Conservation (phyloP, 2,113 vertebrate species). For the Ameiurus melas region DNA sequence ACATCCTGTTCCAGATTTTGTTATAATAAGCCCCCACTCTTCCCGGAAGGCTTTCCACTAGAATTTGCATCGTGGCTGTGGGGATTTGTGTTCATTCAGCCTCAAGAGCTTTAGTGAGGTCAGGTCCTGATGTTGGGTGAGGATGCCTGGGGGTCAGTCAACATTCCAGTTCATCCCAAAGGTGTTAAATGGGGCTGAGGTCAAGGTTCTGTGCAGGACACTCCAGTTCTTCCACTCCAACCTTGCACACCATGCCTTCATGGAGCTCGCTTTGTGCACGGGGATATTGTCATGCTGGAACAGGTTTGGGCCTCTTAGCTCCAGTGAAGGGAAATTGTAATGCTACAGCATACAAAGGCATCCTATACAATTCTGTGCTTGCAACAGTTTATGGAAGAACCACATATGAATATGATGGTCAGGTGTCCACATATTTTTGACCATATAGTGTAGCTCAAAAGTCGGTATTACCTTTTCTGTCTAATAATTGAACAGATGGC, state of each 20-base stretch:
- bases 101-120: background rate
- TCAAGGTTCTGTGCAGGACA: background rate
- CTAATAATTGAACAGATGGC: constrained; percentile 73
- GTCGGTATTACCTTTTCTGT: constrained; percentile 69
- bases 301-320: background rate
- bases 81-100: background rate
- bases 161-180: background rate
- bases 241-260: background rate
- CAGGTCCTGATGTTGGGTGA: background rate
- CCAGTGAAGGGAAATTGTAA: background rate
- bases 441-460: background rate
- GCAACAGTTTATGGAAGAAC: background rate
- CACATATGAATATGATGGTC: background rate
- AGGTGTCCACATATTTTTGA: background rate
- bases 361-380: background rate
- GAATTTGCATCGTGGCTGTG: background rate
- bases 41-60: background rate
- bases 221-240: background rate
- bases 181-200: background rate
- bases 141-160: background rate
- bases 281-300: background rate
- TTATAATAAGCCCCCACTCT: background rate
- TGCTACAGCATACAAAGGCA: background rate
- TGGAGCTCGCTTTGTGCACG: background rate
- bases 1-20: background rate